phyloP scores from a whole-genome alignment of 1,140 invertebrate genomes.

The Tribolium castaneum region DNA sequence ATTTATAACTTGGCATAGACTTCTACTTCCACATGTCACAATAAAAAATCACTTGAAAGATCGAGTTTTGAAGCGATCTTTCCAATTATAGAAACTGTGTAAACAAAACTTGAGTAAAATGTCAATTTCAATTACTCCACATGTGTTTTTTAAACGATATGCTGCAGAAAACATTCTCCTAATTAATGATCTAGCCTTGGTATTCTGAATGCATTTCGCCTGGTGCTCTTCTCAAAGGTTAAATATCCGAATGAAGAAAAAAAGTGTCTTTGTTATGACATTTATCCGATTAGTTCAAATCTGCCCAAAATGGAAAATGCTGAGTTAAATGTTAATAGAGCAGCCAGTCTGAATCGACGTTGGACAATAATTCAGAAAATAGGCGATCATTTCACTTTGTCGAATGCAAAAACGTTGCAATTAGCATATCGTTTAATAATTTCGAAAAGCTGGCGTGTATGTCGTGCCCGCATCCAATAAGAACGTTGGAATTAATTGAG shows the following conservation, averaged over 20 bases:
- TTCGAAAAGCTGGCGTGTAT: not conserved
- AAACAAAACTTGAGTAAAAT: too few relatives aligned
- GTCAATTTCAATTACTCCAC: too few relatives aligned
- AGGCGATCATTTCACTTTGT: too few relatives aligned
- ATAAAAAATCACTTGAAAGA: too few relatives aligned
- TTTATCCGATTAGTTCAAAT: not conserved
- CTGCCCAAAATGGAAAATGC: not conserved
- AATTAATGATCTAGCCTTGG: not conserved
- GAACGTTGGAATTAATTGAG: slow-evolving; percentile 10
- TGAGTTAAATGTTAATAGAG: not conserved
- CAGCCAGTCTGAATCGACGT: not conserved
- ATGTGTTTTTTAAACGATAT: too few relatives aligned
- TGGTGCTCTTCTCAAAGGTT: too few relatives aligned
- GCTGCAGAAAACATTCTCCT: too few relatives aligned
- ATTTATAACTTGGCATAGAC: too few relatives aligned
- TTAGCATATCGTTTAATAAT: not conserved
- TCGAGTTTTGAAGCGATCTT: too few relatives aligned
- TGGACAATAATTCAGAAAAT: too few relatives aligned
- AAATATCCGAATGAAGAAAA: not conserved
- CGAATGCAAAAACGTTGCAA: not conserved
- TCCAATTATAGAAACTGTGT: too few relatives aligned
- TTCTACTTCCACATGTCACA: too few relatives aligned
- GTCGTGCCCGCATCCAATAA: not conserved
- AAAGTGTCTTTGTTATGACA: not conserved
- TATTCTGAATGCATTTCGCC: not conserved